Conservation (phyloP, 2,113 vertebrate species). For the Megaleporinus macrocephalus region DNA sequence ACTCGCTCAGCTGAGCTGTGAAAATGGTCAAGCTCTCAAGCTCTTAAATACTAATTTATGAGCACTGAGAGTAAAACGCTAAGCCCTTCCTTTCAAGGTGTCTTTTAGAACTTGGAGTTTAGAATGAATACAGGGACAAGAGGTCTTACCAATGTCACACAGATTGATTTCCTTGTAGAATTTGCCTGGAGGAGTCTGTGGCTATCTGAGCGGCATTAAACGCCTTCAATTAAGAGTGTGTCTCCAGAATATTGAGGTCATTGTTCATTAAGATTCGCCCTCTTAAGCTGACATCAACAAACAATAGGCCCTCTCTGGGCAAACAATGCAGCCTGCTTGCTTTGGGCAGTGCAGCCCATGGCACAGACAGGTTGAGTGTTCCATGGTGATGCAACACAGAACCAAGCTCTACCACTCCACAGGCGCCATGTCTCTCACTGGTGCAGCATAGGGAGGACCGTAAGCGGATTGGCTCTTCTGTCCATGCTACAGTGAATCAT, state of each 20-base stretch:
- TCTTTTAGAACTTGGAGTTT: neutral
- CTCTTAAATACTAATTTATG: neutral
- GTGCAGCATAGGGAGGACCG: slow-evolving; percentile 7
- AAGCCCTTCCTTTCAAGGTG: neutral
- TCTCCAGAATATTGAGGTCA: slow-evolving; percentile 50
- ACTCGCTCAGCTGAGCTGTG: neutral
- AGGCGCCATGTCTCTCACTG: slow-evolving; percentile 46
- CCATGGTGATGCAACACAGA: slow-evolving; percentile 51
- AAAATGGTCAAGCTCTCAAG: neutral
- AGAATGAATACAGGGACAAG: neutral
- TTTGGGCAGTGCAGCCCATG: slow-evolving; percentile 31
- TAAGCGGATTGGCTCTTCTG: slow-evolving; percentile 34
- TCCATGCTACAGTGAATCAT: slow-evolving; percentile 50
- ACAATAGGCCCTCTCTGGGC: slow-evolving; percentile 53
- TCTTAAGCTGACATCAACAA: slow-evolving; percentile 50
- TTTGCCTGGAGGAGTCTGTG: slow-evolving; percentile 8
- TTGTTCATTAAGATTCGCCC: slow-evolving; percentile 49
- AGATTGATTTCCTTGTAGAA: slow-evolving; percentile 33
- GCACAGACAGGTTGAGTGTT: slow-evolving; percentile 44
- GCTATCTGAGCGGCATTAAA: slow-evolving; percentile 38
- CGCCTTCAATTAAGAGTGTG: slow-evolving; percentile 50
- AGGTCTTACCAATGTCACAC: slow-evolving; percentile 16
- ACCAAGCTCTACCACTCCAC: slow-evolving; percentile 34
- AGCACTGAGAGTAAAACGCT: neutral
- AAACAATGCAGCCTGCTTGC: slow-evolving; percentile 50